Percentiles rank a stretch among this genome's conserved stretches.
These are phyloP conservation scores for Phalloptychus januarius DNA, from an alignment of 2,797 vertebrate genomes.

Conservation along the genomic window DNA sequence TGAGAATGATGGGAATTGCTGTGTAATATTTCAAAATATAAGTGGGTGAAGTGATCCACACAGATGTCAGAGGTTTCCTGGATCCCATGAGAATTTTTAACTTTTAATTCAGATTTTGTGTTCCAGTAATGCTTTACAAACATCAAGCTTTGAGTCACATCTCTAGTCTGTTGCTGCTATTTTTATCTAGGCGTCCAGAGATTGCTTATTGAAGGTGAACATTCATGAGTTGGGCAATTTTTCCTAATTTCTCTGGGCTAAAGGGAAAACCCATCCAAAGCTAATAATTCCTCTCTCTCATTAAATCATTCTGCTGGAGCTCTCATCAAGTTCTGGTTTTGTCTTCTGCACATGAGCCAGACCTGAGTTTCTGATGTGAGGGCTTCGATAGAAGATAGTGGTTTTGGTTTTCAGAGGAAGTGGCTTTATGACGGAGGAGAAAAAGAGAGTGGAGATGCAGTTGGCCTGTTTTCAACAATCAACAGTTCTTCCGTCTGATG, in stretches of 20 bases:
- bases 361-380: background rate
- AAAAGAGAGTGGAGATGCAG: background rate
- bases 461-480: background rate
- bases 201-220: slow-evolving; percentile 32
- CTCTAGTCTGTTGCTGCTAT: slow-evolving; percentile 25
- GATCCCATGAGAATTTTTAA: background rate
- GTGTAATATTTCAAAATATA: background rate
- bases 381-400: background rate
- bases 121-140: background rate
- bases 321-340: too few species aligned
- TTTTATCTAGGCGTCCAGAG: slow-evolving; percentile 12
- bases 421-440: slow-evolving; percentile 17
- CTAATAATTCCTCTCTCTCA: slow-evolving; percentile 5
- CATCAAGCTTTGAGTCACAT: background rate
- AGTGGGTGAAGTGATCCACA: background rate
- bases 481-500: background rate
- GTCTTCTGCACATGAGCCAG: background rate
- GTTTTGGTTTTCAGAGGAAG: slow-evolving; percentile 43
- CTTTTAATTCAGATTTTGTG: background rate
- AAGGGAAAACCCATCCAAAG: slow-evolving; percentile 38
- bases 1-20: background rate
- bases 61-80: background rate
- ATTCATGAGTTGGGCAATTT: slow-evolving; percentile 39
- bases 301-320: background rate
- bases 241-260: background rate